Evolutionary conservation across 2,888 invertebrate genomes (phyloP), one percentile per base, ranked within the genome.

Genomic region (Galeruca laticollis): DNA sequence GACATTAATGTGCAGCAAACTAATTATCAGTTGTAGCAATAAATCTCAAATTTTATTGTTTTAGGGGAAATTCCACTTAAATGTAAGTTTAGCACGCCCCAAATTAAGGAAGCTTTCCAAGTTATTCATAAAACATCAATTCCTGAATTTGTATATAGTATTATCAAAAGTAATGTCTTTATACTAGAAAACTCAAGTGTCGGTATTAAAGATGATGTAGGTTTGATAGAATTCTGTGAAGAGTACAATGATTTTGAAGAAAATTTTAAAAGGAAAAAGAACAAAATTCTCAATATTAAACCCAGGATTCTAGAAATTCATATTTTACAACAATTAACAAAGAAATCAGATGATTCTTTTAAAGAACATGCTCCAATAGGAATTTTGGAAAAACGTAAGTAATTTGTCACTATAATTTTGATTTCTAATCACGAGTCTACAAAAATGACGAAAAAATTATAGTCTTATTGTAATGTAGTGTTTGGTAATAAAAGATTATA

Each of bases 161-260:
- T 93, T 76, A 86, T 89, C 74, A 88, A 90, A 26, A 90, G 90
- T 47, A 88, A 89, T 70, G 87, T 91, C 2, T 93, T 90, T 81
- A 86, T 94, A 62, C 89, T 91, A 79, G 91, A 91, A 76, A 87
- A 86, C 66, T 89, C 89, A 68, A 87, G 86, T 57, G 89, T 87
- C 52, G 90, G 90, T 4, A 85, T 87, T 40, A 86, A 85, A 71
- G 84, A 86, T 61, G 88, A 89, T 73, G 86, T 88, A 18, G 87
- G 86, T 54, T 86, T 90, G 67, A 88, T 87, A 15, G 89, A 90
- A 71, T 73, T 85, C 54, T 82, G 74, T 69, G 81, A 82, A 69
- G 79, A 80, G 57, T 77, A 76, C 3, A 78, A 77, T 54, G 79
- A 73, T 54, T 65, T 71, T 35, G 76, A 69, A 57, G 83, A 82